Percentiles rank a stretch among this genome's conserved stretches.
Evolutionary conservation across 2,888 invertebrate genomes (phyloP).

Genomic region (Anoncus sp.): DNA sequence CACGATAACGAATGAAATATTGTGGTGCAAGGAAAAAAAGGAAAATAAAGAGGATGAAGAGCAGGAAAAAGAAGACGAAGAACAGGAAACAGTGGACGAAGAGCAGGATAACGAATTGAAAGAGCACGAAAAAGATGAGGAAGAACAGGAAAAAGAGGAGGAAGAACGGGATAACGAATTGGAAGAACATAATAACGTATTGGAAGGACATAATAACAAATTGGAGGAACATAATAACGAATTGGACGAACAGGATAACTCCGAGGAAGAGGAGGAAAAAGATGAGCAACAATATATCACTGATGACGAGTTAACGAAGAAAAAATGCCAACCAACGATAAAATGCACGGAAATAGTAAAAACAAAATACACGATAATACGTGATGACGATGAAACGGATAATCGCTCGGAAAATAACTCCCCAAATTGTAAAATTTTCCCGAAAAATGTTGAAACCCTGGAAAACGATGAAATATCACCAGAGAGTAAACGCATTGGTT

Average conservation of each 20-base stretch:
- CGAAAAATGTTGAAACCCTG: background rate
- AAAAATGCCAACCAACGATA: conserved; percentile 45
- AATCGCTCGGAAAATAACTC: background rate
- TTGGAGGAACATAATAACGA: no score
- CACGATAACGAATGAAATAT: background rate
- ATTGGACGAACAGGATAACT: no score
- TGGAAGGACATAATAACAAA: no score
- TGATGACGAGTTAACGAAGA: conserved; percentile 20
- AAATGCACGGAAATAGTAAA: conserved; percentile 66
- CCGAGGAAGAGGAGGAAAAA: background rate
- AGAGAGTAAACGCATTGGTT: conserved; percentile 42
- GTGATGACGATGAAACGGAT: conserved; percentile 16
- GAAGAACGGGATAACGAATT: no score
- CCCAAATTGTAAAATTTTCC: background rate
- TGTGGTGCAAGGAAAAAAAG: background rate
- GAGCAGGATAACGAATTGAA: no score
- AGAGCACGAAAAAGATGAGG: no score
- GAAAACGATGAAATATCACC: conserved; percentile 41
- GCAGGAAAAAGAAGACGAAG: background rate
- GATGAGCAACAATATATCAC: no score
- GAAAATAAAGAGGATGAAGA: background rate
- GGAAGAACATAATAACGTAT: no score
- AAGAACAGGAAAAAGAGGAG: no score
- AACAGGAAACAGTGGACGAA: no score
- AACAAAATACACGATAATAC: conserved; percentile 67